Evolutionary conservation across 2,113 vertebrate genomes (phyloP).

Genomic region (Jacana jacana): DNA sequence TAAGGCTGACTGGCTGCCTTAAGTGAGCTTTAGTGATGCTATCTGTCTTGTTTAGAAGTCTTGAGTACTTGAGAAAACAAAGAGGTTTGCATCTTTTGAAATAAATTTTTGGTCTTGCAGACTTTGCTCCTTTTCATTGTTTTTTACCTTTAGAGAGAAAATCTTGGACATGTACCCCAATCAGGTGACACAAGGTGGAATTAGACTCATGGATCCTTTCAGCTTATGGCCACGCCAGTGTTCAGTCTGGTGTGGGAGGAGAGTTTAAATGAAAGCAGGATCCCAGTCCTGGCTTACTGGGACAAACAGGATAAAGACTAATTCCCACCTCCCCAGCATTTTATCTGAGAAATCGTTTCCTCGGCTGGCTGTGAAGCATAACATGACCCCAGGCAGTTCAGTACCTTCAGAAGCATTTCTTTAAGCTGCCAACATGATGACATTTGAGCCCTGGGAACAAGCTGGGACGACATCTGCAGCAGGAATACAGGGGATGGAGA

Average conservation of each 20-base stretch:
- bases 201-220: neutral
- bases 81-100: neutral
- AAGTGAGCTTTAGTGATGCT: accelerated
- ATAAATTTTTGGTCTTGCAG: accelerated
- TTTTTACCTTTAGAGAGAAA: neutral
- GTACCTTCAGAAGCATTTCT: neutral
- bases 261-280: neutral
- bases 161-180: too few species aligned
- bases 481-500: neutral
- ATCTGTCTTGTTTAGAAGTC: neutral
- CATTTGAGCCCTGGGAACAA: neutral
- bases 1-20: neutral
- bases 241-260: neutral
- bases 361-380: neutral
- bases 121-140: neutral
- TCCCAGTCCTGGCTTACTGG: neutral
- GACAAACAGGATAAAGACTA: neutral
- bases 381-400: neutral
- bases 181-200: neutral
- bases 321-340: neutral
- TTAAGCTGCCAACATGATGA: neutral
- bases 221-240: accelerated
- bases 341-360: neutral
- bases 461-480: neutral
- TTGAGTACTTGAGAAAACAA: neutral